These are phyloP conservation scores for Cetonia aurata DNA, from an alignment of 2,888 invertebrate genomes.

Conservation along the genomic window DNA sequence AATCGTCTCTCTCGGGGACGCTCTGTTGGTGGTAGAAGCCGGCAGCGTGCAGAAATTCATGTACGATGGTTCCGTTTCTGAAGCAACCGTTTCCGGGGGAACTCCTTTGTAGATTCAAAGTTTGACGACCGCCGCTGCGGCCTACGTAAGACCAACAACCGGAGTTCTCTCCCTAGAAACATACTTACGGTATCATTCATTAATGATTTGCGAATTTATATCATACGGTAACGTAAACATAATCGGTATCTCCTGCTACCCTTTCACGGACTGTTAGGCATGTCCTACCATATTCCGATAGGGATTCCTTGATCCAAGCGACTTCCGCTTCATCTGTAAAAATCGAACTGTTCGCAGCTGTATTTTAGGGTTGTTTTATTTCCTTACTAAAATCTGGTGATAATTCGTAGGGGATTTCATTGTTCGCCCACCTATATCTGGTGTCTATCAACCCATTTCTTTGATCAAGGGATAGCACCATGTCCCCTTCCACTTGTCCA, in stretches of 20 bases:
- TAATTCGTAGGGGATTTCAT: conserved; percentile 46
- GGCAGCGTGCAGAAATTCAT: conserved; percentile 84
- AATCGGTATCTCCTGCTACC: conserved; percentile 29
- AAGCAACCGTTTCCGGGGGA: conserved; percentile 70
- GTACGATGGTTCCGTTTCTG: conserved; percentile 75
- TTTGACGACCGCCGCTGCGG: conserved; percentile 42
- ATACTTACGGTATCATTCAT: neutral
- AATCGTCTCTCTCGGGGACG: conserved; percentile 81
- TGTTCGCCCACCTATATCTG: conserved; percentile 40
- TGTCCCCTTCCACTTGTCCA: conserved; percentile 50
- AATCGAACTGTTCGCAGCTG: neutral
- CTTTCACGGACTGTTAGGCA: conserved; percentile 37
- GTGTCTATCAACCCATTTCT: conserved; percentile 45
- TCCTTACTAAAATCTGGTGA: conserved; percentile 40
- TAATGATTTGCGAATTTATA: neutral
- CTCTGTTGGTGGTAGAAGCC: conserved; percentile 90
- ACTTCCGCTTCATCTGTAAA: conserved; percentile 29
- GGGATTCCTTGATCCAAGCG: conserved; percentile 38
- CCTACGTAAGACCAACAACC: conserved; percentile 49
- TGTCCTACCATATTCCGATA: conserved; percentile 22
- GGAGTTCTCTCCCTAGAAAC: conserved; percentile 27
- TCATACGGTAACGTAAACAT: conserved; percentile 42
- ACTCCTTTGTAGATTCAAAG: conserved; percentile 43
- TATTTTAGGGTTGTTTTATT: conserved; percentile 10
- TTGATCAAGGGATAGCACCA: conserved; percentile 41